phyloP scores from a whole-genome alignment of 1,140 invertebrate species.

The Eubasilissa regina region DNA sequence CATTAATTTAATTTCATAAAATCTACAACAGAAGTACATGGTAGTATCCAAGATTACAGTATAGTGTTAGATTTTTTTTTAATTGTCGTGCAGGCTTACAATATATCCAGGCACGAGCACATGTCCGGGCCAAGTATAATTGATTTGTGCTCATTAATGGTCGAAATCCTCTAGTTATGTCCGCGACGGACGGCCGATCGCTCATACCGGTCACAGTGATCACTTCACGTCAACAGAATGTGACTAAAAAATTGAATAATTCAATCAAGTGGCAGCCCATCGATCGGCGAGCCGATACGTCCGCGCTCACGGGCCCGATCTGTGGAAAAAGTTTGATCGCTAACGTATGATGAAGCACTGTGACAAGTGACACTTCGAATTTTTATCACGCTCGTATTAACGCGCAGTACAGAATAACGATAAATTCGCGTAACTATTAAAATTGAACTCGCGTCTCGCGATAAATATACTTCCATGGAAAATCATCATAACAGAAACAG shows the following conservation, averaged over 20 bases:
- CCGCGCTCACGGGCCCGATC: background rate
- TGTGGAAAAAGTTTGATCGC: constrained; percentile 15
- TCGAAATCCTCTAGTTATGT: constrained; percentile 49
- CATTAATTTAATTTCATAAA: too few species aligned
- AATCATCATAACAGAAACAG: too few species aligned
- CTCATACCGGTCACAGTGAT: constrained; percentile 52
- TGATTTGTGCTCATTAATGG: constrained; percentile 57
- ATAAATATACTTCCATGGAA: too few species aligned
- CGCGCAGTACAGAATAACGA: too few species aligned
- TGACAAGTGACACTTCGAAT: background rate
- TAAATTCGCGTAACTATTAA: too few species aligned
- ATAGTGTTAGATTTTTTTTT: too few species aligned
- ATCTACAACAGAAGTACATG: too few species aligned
- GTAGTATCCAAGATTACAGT: too few species aligned
- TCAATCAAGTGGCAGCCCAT: constrained; percentile 32
- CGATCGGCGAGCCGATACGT: constrained; percentile 5
- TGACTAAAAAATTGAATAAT: constrained; percentile 43
- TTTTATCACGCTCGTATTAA: background rate
- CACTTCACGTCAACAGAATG: constrained; percentile 54
- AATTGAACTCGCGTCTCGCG: too few species aligned
- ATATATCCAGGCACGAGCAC: constrained; percentile 35
- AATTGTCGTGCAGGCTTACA: background rate
- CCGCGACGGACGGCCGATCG: constrained; percentile 52
- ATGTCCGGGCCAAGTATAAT: constrained; percentile 40
- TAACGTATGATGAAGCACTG: background rate